Evolutionary conservation across 2,797 vertebrate genomes (phyloP).

Genomic region (Sparus aurata): DNA sequence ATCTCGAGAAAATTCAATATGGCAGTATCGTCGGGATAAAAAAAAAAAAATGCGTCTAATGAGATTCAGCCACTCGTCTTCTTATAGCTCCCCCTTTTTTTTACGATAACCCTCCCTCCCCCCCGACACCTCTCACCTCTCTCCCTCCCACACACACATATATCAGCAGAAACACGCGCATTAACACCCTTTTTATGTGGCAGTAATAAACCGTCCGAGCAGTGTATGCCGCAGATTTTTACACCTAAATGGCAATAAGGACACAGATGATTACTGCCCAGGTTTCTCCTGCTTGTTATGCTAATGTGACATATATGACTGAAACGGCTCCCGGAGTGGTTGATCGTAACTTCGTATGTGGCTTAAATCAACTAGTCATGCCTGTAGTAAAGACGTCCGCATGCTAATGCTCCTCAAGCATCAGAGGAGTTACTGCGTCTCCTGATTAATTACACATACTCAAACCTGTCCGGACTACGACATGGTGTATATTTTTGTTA

Average conservation of each 20-base stretch:
- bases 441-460: slow-evolving; percentile 16
- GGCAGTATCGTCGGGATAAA: slow-evolving; percentile 23
- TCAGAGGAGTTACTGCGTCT: neutral
- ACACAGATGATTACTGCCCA: slow-evolving; percentile 49
- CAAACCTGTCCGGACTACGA: neutral
- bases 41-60: slow-evolving; percentile 65
- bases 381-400: slow-evolving; percentile 22
- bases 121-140: slow-evolving; percentile 4
- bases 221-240: slow-evolving; percentile 40
- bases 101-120: slow-evolving; percentile 20
- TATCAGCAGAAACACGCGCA: slow-evolving; percentile 30
- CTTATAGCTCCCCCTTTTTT: slow-evolving; percentile 13
- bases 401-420: slow-evolving; percentile 15
- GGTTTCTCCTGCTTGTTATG: slow-evolving; percentile 55
- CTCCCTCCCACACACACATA: neutral
- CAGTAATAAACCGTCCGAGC: slow-evolving; percentile 52
- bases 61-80: slow-evolving; percentile 47
- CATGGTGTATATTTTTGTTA: slow-evolving; percentile 10
- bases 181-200: slow-evolving; percentile 61
- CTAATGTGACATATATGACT: slow-evolving; percentile 65
- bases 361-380: slow-evolving; percentile 27
- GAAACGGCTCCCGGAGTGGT: slow-evolving; percentile 29
- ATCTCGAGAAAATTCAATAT: slow-evolving; percentile 64
- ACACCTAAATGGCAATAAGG: slow-evolving; percentile 45
- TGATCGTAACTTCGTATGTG: slow-evolving; percentile 15